Base-by-base conservation (phyloP, 1,140 invertebrate genomes). In the Drosophila pachea region DNA sequence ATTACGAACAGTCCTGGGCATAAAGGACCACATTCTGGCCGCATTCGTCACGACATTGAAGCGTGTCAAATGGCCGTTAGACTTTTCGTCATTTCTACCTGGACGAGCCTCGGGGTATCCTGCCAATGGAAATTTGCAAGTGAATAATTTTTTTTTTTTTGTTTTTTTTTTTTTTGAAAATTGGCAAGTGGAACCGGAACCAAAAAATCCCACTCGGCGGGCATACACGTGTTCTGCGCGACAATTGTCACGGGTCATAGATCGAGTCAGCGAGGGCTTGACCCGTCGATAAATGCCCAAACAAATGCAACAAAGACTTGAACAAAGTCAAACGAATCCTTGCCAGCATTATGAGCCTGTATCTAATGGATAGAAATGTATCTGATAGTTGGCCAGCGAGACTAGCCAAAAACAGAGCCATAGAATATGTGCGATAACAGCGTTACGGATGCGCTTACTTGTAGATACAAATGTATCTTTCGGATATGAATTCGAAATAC, bases 221-320 rank as follows among this genome's bases (percentile, higher is more conserved):
- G n/a, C 22, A 38, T 47, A 58, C 60, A 64, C 64, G 75, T 83
- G 75, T 78, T 73, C 6, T 47, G 52, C 78, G 78, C 69, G 65
- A 77, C 70, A 70, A 74, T 22, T 77, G 65, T 70, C 78, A 77
- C 49, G 74, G 74, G 50, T 58, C 73, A 70, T 29, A 33, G 29
- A 14, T 6, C 22, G 33, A 45, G 45, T 64, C 67, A 52, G 36
- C 66, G 33, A 43, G 49, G 40, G 63, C 48, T 60, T 56, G 50
- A n/a, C 22, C 50, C 42, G 7, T 14, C 45, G 29, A 47, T 50
- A 58, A 58, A 58, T 32, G 62, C 1, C 36, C 35, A 8, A 36
- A 42, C 35, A 43, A 38, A 16, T 29, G 11, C 14, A 38, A 60
- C 48, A 61, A 33, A 47, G 14, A 35, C 31, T n/a, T 8, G 4